Evolutionary conservation across 2,888 invertebrate genomes (phyloP).

Genomic region (Aplocera efformata): DNA sequence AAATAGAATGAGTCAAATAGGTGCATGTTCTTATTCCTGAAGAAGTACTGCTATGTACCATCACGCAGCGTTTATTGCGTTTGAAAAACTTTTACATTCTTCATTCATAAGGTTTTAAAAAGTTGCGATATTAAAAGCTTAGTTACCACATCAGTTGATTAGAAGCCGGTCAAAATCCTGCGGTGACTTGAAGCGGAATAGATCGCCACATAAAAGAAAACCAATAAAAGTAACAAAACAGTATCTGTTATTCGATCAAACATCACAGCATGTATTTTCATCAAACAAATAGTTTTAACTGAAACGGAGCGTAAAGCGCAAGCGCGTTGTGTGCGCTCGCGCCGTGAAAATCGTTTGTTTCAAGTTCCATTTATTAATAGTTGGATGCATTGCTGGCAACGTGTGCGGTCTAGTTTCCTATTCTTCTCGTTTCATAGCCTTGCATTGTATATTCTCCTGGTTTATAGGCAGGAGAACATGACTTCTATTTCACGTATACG

Average conservation of each 20-base stretch:
- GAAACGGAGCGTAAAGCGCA: constrained; percentile 44
- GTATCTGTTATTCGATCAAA: constrained; percentile 45
- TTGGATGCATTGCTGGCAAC: constrained; percentile 33
- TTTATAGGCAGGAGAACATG: too few relatives aligned
- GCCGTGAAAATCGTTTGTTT: constrained; percentile 65
- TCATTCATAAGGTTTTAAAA: too few relatives aligned
- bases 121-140: too few relatives aligned
- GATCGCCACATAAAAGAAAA: constrained; percentile 22
- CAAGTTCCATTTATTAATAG: constrained; percentile 54
- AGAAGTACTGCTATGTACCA: too few relatives aligned
- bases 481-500: too few relatives aligned
- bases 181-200: neutral
- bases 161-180: neutral
- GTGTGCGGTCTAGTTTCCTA: constrained; percentile 47
- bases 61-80: too few relatives aligned
- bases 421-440: constrained; percentile 22
- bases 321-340: constrained; percentile 27
- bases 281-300: constrained; percentile 53
- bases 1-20: constrained; percentile 17
- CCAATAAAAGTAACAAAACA: constrained; percentile 8
- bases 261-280: constrained; percentile 70
- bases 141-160: neutral
- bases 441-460: too few relatives aligned
- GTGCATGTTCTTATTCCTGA: too few relatives aligned
- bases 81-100: too few relatives aligned